Conservation (phyloP, 1,140 invertebrate genomes). For the Papilio glaucus region DNA sequence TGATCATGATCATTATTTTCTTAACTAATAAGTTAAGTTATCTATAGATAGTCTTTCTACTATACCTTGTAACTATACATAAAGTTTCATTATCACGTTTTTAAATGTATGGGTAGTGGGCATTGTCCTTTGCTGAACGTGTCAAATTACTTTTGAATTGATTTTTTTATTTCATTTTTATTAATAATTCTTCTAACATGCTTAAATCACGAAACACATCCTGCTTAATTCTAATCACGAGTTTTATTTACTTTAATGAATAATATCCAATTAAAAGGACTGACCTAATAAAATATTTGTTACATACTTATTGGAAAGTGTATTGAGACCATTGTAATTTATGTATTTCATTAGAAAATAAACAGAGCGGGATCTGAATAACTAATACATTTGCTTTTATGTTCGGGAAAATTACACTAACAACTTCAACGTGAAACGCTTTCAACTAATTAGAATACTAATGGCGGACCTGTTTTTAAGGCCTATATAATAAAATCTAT, state of each 20-base stretch:
- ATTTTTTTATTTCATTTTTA: too few relatives aligned
- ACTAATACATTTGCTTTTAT: slow-evolving; percentile 21
- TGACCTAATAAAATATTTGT: background rate
- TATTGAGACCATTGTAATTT: slow-evolving; percentile 15
- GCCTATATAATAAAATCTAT: slow-evolving; percentile 1
- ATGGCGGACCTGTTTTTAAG: slow-evolving; percentile 21
- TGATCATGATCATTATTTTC: too few relatives aligned
- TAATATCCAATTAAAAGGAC: background rate
- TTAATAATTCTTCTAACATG: too few relatives aligned
- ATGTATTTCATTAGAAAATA: slow-evolving; percentile 25
- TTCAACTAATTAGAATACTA: slow-evolving; percentile 27
- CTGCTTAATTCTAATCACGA: too few relatives aligned
- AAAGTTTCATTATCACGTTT: too few relatives aligned
- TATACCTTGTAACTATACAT: too few relatives aligned
- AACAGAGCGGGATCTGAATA: slow-evolving; percentile 18
- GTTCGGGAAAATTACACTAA: slow-evolving; percentile 9
- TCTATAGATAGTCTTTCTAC: too few relatives aligned
- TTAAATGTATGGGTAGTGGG: too few relatives aligned
- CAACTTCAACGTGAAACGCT: slow-evolving; percentile 22
- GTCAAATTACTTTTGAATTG: too few relatives aligned
- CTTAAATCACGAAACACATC: too few relatives aligned
- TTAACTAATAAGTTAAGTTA: too few relatives aligned
- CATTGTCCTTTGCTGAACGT: too few relatives aligned
- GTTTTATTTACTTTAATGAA: background rate
- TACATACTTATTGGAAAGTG: background rate